Evolutionary conservation across 1,140 invertebrate species (phyloP), one percentile per base, ranked within the genome.

Genomic region (Bombus superbus): DNA sequence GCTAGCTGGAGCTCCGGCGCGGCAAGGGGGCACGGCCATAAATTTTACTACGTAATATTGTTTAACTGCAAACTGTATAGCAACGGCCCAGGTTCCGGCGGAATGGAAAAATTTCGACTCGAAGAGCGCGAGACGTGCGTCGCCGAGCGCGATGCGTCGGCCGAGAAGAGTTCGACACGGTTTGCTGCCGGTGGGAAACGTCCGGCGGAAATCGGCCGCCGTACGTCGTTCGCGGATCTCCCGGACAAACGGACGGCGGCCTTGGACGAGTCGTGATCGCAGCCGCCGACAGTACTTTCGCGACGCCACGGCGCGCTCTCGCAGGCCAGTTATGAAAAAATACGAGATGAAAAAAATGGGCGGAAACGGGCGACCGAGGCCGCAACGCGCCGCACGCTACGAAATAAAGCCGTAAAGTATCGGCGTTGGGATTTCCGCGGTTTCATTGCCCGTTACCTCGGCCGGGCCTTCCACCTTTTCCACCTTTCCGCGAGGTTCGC

Each of bases 11-110:
- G 72, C 62, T 32, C 53, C 86, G 84, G 2, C 38, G 18, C 47
- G 47, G 47, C 47, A 22, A 53, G 85, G 85, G 76, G 84, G 42
- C 77, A 47, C 22, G 62, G 86, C 87, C 93, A 93, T 95, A 95
- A 95, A 95, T 95, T 94, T 95, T 94, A 94, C 93, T 92, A 93
- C 92, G 94, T 95, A 94, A 94, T 95, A 95, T 94, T 95, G 93
- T 94, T 95, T 95, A 94, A 95, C 93, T 94, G 93, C 94, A 94
- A 94, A 94, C 93, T 91, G 93, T 93, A 93, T 93, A 94, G 89
- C 91, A 91, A 91, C 92, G 91, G 91, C 89, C 87, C 64, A 25
- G 53, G 83, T 32, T 32, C 80, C 8, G 78, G 42, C n/a, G 72
- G 82, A 75, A 83, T 69, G 91, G 86, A 88, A 91, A 90, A 91